Base-by-base conservation (phyloP, 2,113 vertebrate species). In the Leucosticte australis region DNA sequence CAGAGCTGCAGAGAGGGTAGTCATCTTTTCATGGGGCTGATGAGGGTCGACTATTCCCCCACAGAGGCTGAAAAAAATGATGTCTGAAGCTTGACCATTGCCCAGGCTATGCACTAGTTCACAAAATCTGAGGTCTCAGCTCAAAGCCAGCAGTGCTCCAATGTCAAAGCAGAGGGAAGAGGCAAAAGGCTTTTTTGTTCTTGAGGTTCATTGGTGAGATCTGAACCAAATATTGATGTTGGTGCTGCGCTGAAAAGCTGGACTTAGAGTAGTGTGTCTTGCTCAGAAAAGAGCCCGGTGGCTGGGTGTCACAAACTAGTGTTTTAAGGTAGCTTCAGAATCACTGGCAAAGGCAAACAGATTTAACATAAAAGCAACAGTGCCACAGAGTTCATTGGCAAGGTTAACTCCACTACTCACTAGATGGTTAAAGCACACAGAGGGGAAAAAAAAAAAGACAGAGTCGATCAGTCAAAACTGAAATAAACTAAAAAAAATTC, bases 391-490 rank as follows among this genome's bases (percentile, higher is more conserved):
- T 77, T 86, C 37, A 22, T 11, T 60, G 63, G 21, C 21, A 52
- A 44, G 46, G 53, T 37, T 67, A 21, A 35, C 21, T 50, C 52
- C 20, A 11, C 11, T 26, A 14, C 37, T 42, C 35, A 15, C 9
- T 5, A 44, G 14, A 10, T 33, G 7, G 21, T 15, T 44, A 37
- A 87, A 44, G 27, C 22, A 52, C 9, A 44, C 17, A 0, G 0
- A 52, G 22, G 6, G 44, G 49, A 49, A 75, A 12, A 35, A 75
- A 13, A 42, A 67, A 75, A 67, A n/a, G 10, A 3, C 0, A 0
- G 8, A 57, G 17, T 52, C 63, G 68, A 44, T 27, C 9, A 12
- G 2, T 8, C 1, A 2, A 37, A 68, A 60, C 11, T 0, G 0
- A 52, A 77, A 52, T 37, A 44, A 77, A 17, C 7, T 27, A 30